Base-by-base conservation (phyloP, 2,888 invertebrate genomes). In the Himalopsyche kuldschensis region DNA sequence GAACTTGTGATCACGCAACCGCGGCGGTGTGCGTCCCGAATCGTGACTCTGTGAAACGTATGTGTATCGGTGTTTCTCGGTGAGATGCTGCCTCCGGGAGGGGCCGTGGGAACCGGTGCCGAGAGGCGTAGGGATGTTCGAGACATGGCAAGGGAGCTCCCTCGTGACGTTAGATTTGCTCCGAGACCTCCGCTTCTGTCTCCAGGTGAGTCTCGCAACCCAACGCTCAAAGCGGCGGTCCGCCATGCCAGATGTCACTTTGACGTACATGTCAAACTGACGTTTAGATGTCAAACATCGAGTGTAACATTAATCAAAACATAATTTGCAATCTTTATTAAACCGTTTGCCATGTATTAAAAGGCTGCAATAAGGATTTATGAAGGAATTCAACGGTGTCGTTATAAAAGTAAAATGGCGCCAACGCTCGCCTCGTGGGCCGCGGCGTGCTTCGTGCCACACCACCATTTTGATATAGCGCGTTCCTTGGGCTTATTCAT, bases 251-350 rank as follows among this genome's bases (percentile, higher is more conserved):
- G 85, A 90, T 92, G 92, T 92, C 92, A 92, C 89, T 89, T 89
- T 92, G 92, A 92, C 92, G 90, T 90, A 90, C 89, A 85, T 82
- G 92, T 92, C 92, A 92, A 91, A 90, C 90, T 92, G 92, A 92
- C 92, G 91, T 90, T 88, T 89, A 89, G 31, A 17, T 48, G 81
- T 81, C 31, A 79, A 79, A 47, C 55, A 46, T 47, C 6, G 5
- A 27, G 20, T 24, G 24, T 31, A 78, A 30, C 30, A 24, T 27
- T 69, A 4, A 27, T 69, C 69, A 11, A 30, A 69, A 69, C 69
- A 20, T 35, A 32, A 15, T 69, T 27, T 30, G 15, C 15, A 69
- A 69, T 69, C 69, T 69, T 31, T 35, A 46, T 46, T 41, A 10
- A 41, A 41, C 10, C 24, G 15, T 77, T 77, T 24, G 24, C 24